A percentile compares a stretch with the other conserved stretches of the same genome.
These are phyloP conservation scores for Caloenas nicobarica DNA, from an alignment of 2,113 vertebrate species.

Conservation along the genomic window DNA sequence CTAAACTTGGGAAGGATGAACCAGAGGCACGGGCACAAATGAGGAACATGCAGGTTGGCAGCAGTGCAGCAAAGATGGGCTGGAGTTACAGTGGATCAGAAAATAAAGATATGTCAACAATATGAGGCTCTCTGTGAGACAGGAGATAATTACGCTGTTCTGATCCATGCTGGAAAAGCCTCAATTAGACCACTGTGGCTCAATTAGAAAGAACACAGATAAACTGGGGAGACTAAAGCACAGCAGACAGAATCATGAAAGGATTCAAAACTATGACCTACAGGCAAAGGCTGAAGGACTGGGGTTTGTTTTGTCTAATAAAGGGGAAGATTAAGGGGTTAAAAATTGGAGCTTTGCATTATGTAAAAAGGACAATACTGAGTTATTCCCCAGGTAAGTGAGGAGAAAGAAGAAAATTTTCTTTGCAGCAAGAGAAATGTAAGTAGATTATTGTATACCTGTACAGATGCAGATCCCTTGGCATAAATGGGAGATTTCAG, in stretches of 20 bases:
- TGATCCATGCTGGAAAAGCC: background rate
- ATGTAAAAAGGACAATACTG: background rate
- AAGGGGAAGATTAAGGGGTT: background rate
- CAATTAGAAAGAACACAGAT: conserved; percentile 1
- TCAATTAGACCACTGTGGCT: background rate
- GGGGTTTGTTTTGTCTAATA: background rate
- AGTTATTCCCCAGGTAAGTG: background rate
- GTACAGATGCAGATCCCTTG: background rate
- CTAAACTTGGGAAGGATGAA: background rate
- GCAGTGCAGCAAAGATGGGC: background rate
- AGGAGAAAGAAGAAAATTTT: background rate
- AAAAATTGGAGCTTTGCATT: background rate
- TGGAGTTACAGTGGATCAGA: conserved; percentile 1
- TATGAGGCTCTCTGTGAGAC: background rate
- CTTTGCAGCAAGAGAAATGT: background rate
- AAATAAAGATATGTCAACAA: background rate
- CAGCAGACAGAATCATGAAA: background rate
- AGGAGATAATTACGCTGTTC: background rate
- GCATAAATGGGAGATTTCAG: background rate
- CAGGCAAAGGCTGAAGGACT: background rate
- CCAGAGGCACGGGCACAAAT: background rate
- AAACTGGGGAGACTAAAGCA: background rate
- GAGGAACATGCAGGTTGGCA: background rate
- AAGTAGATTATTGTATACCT: background rate
- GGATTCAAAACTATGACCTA: background rate